Conservation (phyloP, 2,113 vertebrate species). For the Takifugu bimaculatus region DNA sequence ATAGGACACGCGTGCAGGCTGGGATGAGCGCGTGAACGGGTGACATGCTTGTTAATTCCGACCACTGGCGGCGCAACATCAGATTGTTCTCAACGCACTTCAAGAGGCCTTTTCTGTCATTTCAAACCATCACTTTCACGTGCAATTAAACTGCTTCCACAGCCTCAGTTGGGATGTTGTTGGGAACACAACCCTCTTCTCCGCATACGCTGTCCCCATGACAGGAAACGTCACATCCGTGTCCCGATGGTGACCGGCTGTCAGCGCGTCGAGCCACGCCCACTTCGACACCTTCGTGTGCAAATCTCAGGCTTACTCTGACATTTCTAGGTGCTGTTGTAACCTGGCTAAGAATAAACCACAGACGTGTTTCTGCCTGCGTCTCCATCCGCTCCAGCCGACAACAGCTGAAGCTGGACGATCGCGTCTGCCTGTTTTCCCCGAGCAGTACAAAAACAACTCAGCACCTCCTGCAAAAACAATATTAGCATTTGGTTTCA, state of each 20-base stretch:
- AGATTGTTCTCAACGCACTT: no score
- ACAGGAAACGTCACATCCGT: constrained; percentile 27
- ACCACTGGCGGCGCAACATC: no score
- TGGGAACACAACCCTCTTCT: no score
- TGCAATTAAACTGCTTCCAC: no score
- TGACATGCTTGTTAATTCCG: neutral
- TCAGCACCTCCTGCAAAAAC: neutral
- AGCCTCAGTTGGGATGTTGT: no score
- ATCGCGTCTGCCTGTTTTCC: constrained; percentile 36
- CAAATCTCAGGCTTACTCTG: no score
- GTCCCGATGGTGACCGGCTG: constrained; percentile 28
- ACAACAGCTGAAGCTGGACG: constrained; percentile 41
- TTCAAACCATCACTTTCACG: no score
- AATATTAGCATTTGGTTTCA: constrained; percentile 21
- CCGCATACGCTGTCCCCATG: constrained; percentile 24
- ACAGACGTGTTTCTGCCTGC: constrained; percentile 10
- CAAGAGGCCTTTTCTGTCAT: constrained; percentile 8
- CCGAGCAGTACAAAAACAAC: constrained; percentile 18
- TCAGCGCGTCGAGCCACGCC: constrained; percentile 35
- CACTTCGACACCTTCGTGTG: constrained; percentile 1
- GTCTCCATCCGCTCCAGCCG: constrained; percentile 50
- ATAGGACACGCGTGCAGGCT: constrained; percentile 18
- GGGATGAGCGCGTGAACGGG: constrained; percentile 4
- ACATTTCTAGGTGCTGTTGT: no score
- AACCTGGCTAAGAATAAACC: no score